These are phyloP conservation scores for Tinea pellionella DNA, from an alignment of 2,888 invertebrate species.

Conservation along the genomic window DNA sequence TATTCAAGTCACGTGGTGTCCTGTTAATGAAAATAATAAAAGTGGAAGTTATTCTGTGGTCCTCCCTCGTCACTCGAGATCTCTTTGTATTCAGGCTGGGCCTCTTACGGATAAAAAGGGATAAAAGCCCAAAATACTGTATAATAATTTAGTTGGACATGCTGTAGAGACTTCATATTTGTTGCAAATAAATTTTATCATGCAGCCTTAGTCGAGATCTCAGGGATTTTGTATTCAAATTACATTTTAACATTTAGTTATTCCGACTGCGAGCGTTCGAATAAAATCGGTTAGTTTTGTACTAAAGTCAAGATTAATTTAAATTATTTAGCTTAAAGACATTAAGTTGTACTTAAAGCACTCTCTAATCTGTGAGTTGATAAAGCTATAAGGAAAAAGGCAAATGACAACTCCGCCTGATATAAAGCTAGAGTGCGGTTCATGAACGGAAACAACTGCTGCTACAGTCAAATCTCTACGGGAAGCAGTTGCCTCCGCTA, in stretches of 20 bases:
- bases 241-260: background rate
- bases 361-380: no score
- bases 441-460: no score
- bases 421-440: no score
- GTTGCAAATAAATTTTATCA: background rate
- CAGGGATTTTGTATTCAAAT: background rate
- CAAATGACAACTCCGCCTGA: no score
- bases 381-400: no score
- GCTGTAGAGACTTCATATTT: background rate
- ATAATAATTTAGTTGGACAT: slow-evolving; percentile 10
- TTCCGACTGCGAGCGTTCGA: background rate
- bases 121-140: slow-evolving; percentile 2
- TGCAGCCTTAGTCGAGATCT: background rate
- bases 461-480: no score
- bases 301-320: no score
- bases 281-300: no score
- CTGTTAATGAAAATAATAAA: slow-evolving; percentile 10
- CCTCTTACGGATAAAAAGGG: slow-evolving; percentile 9
- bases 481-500: no score
- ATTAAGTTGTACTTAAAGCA: no score
- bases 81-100: background rate
- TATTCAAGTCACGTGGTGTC: background rate
- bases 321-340: no score
- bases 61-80: background rate
- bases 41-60: background rate